Evolutionary conservation across 37 sponge, comb jelly and placozoan genomes (phyloP), one percentile per base, ranked within the genome.

Genomic region (Ephydatia muelleri): DNA sequence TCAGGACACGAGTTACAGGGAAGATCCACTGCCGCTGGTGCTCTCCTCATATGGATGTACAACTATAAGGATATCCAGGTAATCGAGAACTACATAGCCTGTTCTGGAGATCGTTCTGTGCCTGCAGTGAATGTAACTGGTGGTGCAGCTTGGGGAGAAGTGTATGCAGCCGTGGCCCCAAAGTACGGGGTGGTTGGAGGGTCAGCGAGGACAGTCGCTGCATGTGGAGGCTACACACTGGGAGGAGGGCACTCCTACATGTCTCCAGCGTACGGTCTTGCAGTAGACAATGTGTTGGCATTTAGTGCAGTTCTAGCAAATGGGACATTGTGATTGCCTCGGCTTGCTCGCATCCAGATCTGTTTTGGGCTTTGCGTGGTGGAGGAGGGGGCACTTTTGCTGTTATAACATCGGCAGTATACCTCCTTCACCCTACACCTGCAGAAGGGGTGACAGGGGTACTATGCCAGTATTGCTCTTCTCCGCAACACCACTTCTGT

Each of bases 121-220:
- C 57, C 57, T 16, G 57, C 72, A 71, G 72, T 71, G 8, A 31
- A 21, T 71, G 72, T 71, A 71, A 31, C 30, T 14, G 72, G 32
- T 14, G 72, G 72, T 34, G 72, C 29, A 34, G 32, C 32, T 33
- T 71, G 72, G 72, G 72, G 72, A 14, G 72, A 71, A 11, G 72
- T 71, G 72, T 71, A 71, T 71, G 29, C 32, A 33, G 72, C 72
- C 14, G 72, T 71, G 72, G 72, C 30, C 72, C 32, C 72, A 1
- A 33, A 33, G 1, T 71, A 71, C 23, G 72, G 30, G 72, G 72
- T 33, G 12, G 72, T 71, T 4, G 72, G 72, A 8, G 72, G 72
- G 72, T 71, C 32, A 9, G 72, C 32, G 21, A 31, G 32, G 16
- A 57, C 57, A 57, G 57, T 57, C 0, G 57, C 14, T 19, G 57